These are phyloP conservation scores for Dendrolimus pini DNA, from an alignment of 2,888 invertebrate genomes.

Conservation along the genomic window DNA sequence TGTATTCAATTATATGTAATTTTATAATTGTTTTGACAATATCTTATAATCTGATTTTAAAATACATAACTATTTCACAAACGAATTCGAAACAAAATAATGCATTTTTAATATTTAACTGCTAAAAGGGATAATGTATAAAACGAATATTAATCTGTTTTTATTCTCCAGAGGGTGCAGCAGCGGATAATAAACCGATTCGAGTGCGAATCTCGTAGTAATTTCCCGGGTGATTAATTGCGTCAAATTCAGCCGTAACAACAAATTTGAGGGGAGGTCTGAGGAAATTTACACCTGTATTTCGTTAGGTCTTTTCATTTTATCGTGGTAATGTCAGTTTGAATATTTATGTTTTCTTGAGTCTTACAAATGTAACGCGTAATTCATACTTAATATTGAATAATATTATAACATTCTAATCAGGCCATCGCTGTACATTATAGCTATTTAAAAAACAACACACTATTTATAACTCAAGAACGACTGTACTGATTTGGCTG, in stretches of 20 bases:
- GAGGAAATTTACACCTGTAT: neutral
- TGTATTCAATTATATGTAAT: no score
- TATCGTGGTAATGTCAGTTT: neutral
- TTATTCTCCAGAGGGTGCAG: neutral
- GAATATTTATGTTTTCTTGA: no score
- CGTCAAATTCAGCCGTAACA: constrained; percentile 19
- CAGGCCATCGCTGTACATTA: no score
- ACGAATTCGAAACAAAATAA: neutral
- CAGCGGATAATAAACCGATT: constrained; percentile 3
- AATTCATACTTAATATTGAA: no score
- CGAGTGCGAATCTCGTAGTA: constrained; percentile 15
- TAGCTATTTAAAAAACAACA: no score
- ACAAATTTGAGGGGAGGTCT: constrained; percentile 15
- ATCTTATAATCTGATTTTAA: no score
- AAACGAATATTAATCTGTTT: neutral
- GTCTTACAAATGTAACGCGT: no score
- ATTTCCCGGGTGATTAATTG: constrained; percentile 28
- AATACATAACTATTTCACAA: no score
- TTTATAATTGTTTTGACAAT: no score
- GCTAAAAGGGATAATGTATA: neutral
- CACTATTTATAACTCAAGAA: no score
- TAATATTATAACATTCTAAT: no score
- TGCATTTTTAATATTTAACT: neutral
- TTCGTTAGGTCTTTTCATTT: neutral
- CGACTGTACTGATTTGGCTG: no score